Percentiles rank a stretch among this genome's conserved stretches.
phyloP scores from a whole-genome alignment of 2,888 invertebrate genomes.

The Cacoxenus indagator region DNA sequence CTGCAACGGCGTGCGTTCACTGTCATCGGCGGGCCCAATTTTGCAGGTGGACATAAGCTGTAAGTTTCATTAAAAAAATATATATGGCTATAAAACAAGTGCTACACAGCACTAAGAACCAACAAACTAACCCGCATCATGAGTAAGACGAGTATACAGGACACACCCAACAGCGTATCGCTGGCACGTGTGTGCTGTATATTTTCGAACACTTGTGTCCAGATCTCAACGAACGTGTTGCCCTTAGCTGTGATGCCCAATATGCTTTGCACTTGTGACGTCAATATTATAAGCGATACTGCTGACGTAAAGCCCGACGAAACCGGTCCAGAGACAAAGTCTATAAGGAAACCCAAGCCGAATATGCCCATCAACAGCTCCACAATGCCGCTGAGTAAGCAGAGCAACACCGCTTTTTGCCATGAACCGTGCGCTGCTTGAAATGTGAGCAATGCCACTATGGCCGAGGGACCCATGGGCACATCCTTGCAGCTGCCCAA shows the following conservation, averaged over 20 bases:
- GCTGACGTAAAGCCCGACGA: constrained; percentile 92
- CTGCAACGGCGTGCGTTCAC: constrained; percentile 74
- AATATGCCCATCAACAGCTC: constrained; percentile 86
- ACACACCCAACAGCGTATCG: constrained; percentile 82
- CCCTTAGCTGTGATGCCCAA: constrained; percentile 81
- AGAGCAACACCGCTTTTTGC: constrained; percentile 78
- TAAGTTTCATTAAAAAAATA: constrained; percentile 9
- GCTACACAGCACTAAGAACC: constrained; percentile 41
- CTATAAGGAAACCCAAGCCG: constrained; percentile 87
- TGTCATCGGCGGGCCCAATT: constrained; percentile 74
- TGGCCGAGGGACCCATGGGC: constrained; percentile 93
- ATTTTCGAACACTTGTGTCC: constrained; percentile 80
- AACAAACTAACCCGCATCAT: constrained; percentile 77
- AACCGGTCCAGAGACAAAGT: constrained; percentile 91
- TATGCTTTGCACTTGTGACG: constrained; percentile 89
- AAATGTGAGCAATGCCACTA: constrained; percentile 87
- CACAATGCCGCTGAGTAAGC: constrained; percentile 81
- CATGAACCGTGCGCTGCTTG: constrained; percentile 79
- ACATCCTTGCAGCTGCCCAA: constrained; percentile 94
- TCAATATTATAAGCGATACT: constrained; percentile 88
- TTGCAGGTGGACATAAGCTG: constrained; percentile 78
- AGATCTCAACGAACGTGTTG: constrained; percentile 83
- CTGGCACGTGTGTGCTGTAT: constrained; percentile 77
- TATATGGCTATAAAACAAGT: not conserved
- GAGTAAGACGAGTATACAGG: constrained; percentile 82